These are phyloP conservation scores for Panopea generosa DNA, from an alignment of 2,888 invertebrate genomes.

Conservation along the genomic window DNA sequence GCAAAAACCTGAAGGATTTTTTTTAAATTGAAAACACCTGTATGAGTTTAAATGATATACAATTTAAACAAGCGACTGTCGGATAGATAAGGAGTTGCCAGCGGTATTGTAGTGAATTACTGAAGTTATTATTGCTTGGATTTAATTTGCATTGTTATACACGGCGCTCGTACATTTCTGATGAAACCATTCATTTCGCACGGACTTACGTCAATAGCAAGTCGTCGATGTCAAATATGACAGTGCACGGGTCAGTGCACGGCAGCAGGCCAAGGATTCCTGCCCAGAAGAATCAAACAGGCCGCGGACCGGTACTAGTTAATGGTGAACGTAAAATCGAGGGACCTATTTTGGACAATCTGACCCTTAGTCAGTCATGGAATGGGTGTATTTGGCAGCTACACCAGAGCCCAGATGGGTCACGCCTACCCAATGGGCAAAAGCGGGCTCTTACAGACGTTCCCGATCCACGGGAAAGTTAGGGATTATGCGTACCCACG, in stretches of 20 bases:
- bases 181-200: conserved; percentile 25
- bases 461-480: conserved; percentile 40
- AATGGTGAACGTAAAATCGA: conserved; percentile 56
- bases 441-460: conserved; percentile 49
- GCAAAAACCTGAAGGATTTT: too few relatives aligned
- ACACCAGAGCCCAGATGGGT: conserved; percentile 38
- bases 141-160: too few relatives aligned
- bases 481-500: conserved; percentile 39
- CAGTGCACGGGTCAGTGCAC: conserved; percentile 60
- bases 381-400: conserved; percentile 69
- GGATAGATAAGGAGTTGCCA: too few relatives aligned
- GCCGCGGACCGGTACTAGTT: conserved; percentile 42
- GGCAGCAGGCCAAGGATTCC: conserved; percentile 60
- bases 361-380: conserved; percentile 67
- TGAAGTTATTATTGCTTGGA: too few relatives aligned
- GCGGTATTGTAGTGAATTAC: too few relatives aligned
- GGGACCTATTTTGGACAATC: conserved; percentile 52
- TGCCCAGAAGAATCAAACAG: conserved; percentile 20
- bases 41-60: too few relatives aligned
- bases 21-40: too few relatives aligned
- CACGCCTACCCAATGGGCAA: conserved; percentile 17
- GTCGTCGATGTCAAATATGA: conserved; percentile 50
- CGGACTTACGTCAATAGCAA: conserved; percentile 10
- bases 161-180: neutral
- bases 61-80: too few relatives aligned